Evolutionary conservation across 2,888 invertebrate genomes (phyloP), one percentile per base, ranked within the genome.

Genomic region (Pachymerium ferrugineum): DNA sequence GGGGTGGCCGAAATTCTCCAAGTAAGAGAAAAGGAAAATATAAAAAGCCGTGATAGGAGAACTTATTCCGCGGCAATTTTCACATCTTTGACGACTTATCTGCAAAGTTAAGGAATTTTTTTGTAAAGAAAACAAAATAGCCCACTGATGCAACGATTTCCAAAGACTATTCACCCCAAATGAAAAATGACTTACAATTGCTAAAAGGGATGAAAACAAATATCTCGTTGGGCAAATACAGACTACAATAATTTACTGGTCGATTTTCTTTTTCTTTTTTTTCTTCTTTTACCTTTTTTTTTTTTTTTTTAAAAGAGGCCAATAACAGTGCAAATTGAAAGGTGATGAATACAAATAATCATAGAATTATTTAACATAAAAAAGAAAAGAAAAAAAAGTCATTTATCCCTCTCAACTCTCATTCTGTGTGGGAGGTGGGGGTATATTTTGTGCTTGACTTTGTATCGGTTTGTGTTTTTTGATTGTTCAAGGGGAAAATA

Each of bases 11-110:
- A 54, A 54, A 28, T 54, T 54, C 54, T 54, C 74, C 22, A 69
- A 74, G 42, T 74, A 72, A 54, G 69, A 33, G 69, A 54, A 25
- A 54, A 3, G 22, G 69, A 33, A n/a, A 69, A 69, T 16, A 1
- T 31, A n/a, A n/a, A n/a, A n/a, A n/a, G n/a, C n/a, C n/a, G n/a
- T n/a, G n/a, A n/a, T n/a, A n/a, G n/a, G n/a, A n/a, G n/a, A n/a
- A n/a, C n/a, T n/a, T n/a, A n/a, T n/a, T n/a, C n/a, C n/a, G n/a
- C n/a, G n/a, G n/a, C n/a, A n/a, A n/a, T 54, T 25, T 54, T 54
- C 6, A 54, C 54, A 22, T 25, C 54, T 54, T 25, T 54, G 54
- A 54, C 54, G 54, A 54, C 54, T 54, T 54, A 54, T 54, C 54
- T 54, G 54, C 54, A 54, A 22, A 54, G 54, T 54, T 54, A 54